Evolutionary conservation across 2,113 vertebrate genomes (phyloP).

Genomic region (Saccopteryx bilineata): DNA sequence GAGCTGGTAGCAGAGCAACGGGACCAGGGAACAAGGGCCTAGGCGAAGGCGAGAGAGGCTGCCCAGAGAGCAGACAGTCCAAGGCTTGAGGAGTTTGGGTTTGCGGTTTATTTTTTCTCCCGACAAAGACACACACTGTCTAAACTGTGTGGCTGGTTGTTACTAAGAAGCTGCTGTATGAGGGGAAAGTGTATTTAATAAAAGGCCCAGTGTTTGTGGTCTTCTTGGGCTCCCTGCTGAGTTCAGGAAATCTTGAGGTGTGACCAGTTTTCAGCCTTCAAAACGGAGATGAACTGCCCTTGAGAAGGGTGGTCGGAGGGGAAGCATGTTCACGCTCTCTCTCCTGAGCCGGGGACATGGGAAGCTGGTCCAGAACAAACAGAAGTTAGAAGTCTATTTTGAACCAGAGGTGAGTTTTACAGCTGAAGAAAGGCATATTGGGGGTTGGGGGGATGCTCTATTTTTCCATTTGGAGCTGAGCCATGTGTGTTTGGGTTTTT

Average conservation of each 20-base stretch:
- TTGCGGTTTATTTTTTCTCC: slow-evolving; percentile 53
- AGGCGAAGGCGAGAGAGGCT: neutral
- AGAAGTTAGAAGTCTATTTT: slow-evolving; percentile 89
- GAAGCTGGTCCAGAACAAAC: slow-evolving; percentile 83
- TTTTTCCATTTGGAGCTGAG: slow-evolving; percentile 34
- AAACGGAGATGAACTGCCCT: slow-evolving; percentile 63
- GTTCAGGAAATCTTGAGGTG: slow-evolving; percentile 71
- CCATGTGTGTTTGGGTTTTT: neutral
- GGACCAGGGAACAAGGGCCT: slow-evolving; percentile 45
- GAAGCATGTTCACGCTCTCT: slow-evolving; percentile 88
- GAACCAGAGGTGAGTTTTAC: slow-evolving; percentile 88
- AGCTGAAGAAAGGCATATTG: neutral
- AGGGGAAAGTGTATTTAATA: slow-evolving; percentile 63
- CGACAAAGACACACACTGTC: slow-evolving; percentile 77
- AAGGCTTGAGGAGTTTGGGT: slow-evolving; percentile 6
- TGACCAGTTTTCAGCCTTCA: slow-evolving; percentile 70
- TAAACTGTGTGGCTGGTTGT: slow-evolving; percentile 66
- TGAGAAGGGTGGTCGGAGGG: slow-evolving; percentile 56
- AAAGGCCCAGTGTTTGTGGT: slow-evolving; percentile 74
- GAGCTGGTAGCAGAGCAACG: slow-evolving; percentile 76
- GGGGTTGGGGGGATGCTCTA: neutral
- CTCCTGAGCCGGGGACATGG: slow-evolving; percentile 89
- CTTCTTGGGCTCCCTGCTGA: slow-evolving; percentile 63
- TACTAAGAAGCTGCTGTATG: slow-evolving; percentile 56
- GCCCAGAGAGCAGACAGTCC: neutral